phyloP scores from a whole-genome alignment of 2,888 invertebrate genomes.

The Ectemnius continuus region DNA sequence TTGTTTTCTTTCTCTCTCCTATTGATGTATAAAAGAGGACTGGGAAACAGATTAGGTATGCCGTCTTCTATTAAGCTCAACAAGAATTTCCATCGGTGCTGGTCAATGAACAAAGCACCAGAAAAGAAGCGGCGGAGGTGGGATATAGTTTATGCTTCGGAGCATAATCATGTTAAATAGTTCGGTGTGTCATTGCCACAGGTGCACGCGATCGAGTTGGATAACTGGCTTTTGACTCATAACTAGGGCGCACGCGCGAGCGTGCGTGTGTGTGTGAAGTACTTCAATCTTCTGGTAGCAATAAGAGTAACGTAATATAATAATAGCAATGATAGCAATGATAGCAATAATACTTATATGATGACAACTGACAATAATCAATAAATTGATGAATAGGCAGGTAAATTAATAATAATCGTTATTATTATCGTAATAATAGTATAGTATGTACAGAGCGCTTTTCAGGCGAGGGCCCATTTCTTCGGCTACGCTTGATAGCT shows the following conservation, averaged over 20 bases:
- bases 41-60: no score
- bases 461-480: slow-evolving; percentile 66
- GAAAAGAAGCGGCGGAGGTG: slow-evolving; percentile 60
- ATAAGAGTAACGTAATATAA: slow-evolving; percentile 59
- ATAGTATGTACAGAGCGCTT: slow-evolving; percentile 74
- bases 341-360: slow-evolving; percentile 60
- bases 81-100: slow-evolving; percentile 36
- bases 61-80: no score
- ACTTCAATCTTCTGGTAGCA: slow-evolving; percentile 54
- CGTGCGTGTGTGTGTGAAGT: slow-evolving; percentile 37
- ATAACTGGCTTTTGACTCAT: no score
- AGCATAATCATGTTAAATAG: slow-evolving; percentile 70
- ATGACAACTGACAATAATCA: slow-evolving; percentile 67
- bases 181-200: slow-evolving; percentile 43
- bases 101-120: slow-evolving; percentile 62
- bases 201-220: no score
- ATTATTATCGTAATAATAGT: slow-evolving; percentile 72
- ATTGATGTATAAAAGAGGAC: no score
- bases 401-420: slow-evolving; percentile 72
- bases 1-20: no score
- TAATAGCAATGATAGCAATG: slow-evolving; percentile 59
- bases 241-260: no score
- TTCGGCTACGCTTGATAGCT: slow-evolving; percentile 67
- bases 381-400: slow-evolving; percentile 75
- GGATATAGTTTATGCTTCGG: slow-evolving; percentile 70